These are phyloP conservation scores for Seira sanloemensis DNA, from an alignment of 2,888 invertebrate species.

Conservation along the genomic window DNA sequence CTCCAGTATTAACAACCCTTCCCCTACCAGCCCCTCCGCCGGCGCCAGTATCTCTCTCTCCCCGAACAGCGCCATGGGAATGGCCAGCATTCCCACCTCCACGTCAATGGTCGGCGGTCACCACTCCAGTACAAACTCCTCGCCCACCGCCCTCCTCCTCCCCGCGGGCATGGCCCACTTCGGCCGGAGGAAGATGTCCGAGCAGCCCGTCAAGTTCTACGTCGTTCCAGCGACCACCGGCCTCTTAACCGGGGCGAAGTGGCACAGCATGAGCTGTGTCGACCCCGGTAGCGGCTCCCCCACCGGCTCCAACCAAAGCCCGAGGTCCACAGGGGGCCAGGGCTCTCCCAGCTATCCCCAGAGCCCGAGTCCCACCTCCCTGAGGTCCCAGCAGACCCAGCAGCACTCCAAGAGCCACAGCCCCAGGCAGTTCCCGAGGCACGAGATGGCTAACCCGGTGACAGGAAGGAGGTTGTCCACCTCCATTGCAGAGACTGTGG, in stretches of 20 bases:
- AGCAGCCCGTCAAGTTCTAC: slow-evolving; percentile 71
- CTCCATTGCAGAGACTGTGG: slow-evolving; percentile 24
- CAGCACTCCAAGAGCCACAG: slow-evolving; percentile 42
- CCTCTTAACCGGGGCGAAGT: slow-evolving; percentile 66
- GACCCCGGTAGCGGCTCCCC: slow-evolving; percentile 37
- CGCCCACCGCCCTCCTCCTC: slow-evolving; percentile 44
- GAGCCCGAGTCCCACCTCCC: slow-evolving; percentile 11
- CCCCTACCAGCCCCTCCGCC: background rate
- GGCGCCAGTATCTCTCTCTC: too few relatives aligned
- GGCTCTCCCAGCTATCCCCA: background rate
- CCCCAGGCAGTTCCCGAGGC: slow-evolving; percentile 28
- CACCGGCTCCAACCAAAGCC: slow-evolving; percentile 18
- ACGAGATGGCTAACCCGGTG: background rate
- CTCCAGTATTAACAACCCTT: slow-evolving; percentile 53
- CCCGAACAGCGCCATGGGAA: background rate
- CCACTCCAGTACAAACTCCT: slow-evolving; percentile 43
- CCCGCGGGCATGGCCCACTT: slow-evolving; percentile 56
- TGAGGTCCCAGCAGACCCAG: slow-evolving; percentile 20
- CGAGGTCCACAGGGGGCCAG: background rate
- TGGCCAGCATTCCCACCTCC: background rate
- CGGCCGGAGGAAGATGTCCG: slow-evolving; percentile 71
- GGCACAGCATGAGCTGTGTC: slow-evolving; percentile 71
- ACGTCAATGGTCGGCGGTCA: background rate
- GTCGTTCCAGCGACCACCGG: slow-evolving; percentile 65
- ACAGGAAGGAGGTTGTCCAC: slow-evolving; percentile 6